phyloP scores from a whole-genome alignment of 2,888 invertebrate genomes.

The Thereva nobilitata region DNA sequence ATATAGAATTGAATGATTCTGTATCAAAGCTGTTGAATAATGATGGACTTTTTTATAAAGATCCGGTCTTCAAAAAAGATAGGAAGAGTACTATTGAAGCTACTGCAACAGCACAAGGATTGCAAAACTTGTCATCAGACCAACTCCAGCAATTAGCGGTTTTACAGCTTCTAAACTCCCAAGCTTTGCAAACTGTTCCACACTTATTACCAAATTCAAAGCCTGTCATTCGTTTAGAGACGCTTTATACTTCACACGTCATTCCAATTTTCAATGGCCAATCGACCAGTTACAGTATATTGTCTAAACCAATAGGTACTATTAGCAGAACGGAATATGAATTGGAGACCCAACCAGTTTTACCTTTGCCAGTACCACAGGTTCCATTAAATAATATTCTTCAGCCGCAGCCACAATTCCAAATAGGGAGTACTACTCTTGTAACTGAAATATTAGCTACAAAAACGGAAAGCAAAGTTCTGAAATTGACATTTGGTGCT shows the following conservation, averaged over 20 bases:
- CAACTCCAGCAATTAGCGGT: slow-evolving; percentile 76
- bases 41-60: slow-evolving; percentile 60
- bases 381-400: slow-evolving; percentile 59
- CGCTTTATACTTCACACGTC: slow-evolving; percentile 80
- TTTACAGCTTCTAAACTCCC: slow-evolving; percentile 72
- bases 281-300: slow-evolving; percentile 75
- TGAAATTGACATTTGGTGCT: slow-evolving; percentile 88
- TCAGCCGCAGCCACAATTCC: slow-evolving; percentile 69
- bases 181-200: slow-evolving; percentile 66
- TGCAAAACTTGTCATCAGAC: slow-evolving; percentile 55
- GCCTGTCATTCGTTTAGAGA: slow-evolving; percentile 75
- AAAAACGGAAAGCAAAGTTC: slow-evolving; percentile 77
- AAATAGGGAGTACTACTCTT: slow-evolving; percentile 78
- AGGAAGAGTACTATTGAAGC: slow-evolving; percentile 37
- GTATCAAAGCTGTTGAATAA: slow-evolving; percentile 72
- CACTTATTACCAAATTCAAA: slow-evolving; percentile 78
- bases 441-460: slow-evolving; percentile 78
- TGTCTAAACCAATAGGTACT: slow-evolving; percentile 78
- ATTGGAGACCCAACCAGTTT: slow-evolving; percentile 73
- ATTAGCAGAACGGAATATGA: slow-evolving; percentile 80
- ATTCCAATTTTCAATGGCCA: slow-evolving; percentile 78
- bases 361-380: slow-evolving; percentile 62
- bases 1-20: slow-evolving; percentile 72
- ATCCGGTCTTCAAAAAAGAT: slow-evolving; percentile 41
- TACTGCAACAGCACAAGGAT: slow-evolving; percentile 58